phyloP scores from a whole-genome alignment of 2,797 vertebrate genomes.

The Mallotus villosus region DNA sequence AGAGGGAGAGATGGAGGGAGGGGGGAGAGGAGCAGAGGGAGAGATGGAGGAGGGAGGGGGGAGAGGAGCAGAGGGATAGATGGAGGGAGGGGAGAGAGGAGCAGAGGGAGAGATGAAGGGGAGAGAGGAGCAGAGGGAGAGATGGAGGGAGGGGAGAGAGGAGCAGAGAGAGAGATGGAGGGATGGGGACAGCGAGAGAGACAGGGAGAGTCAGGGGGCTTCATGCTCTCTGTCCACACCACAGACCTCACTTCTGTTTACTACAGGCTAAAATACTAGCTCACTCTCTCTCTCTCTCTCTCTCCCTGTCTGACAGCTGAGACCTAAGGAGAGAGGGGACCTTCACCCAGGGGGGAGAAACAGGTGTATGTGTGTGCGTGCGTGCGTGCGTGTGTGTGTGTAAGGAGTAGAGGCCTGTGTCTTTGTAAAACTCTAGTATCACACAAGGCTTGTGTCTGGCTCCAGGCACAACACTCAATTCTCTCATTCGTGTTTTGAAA shows the following conservation, averaged over 20 bases:
- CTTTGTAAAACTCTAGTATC: slow-evolving; percentile 29
- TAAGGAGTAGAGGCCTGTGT: slow-evolving; percentile 1
- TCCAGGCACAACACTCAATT: slow-evolving; percentile 44
- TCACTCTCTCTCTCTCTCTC: slow-evolving; percentile 18
- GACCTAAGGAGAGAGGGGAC: too few relatives aligned
- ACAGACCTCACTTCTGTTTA: slow-evolving; percentile 68
- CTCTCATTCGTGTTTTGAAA: slow-evolving; percentile 56
- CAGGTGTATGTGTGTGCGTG: slow-evolving; percentile 53
- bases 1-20: too few relatives aligned
- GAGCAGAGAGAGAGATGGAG: too few relatives aligned
- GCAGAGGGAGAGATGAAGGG: background rate
- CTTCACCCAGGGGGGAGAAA: slow-evolving; percentile 48
- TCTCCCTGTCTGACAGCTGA: background rate
- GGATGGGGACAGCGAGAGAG: slow-evolving; percentile 2
- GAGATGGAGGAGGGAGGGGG: background rate
- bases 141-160: background rate
- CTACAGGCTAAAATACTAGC: slow-evolving; percentile 69
- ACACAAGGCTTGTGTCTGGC: slow-evolving; percentile 33
- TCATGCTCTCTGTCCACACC: slow-evolving; percentile 42
- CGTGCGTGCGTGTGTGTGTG: slow-evolving; percentile 7
- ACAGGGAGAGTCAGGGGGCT: slow-evolving; percentile 23
- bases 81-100: slow-evolving; percentile 2
- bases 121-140: slow-evolving; percentile 12
- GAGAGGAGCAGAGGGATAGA: too few relatives aligned
- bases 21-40: background rate